Base-by-base conservation (phyloP, 2,888 invertebrate species). In the Cosmopolites sordidus region DNA sequence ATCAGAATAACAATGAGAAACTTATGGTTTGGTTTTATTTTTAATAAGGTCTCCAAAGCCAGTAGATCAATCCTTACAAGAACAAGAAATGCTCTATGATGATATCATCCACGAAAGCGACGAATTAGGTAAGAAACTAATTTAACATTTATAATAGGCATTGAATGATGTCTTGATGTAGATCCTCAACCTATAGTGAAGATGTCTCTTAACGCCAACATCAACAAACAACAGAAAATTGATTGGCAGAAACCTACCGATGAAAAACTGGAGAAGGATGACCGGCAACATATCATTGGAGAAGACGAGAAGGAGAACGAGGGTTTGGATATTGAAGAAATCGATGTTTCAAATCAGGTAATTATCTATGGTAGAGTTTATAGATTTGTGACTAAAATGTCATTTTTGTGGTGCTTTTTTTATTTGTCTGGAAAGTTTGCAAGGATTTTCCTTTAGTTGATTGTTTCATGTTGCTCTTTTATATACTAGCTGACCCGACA, bases 61-160 rank as follows among this genome's bases (percentile, higher is more conserved):
- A 2, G 54, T 60, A 6, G 60, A 60, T 16, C 58, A 62, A 49
- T 42, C 56, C 14, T 40, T 59, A 27, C 66, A 62, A 58, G 68
- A 65, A 56, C 69, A 64, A 47, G 62, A 62, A 18, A 45, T 58
- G 41, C 47, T 64, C 1, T 83, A 83, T 64, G 83, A 83, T 62
- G 83, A 83, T 64, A 79, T 83, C 29, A 79, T 83, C 51, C 81
- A 81, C 63, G 62, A 63, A 30, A 78, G 81, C 62, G 79, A 79
- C 16, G 80, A 79, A 12, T 58, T 56, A 76, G 58, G 73, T 71
- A 3, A 69, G 70, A 48, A 73, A 75, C 11, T 45, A 16, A 6
- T 18, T n/a, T n/a, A n/a, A n/a, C n/a, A n/a, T 27, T 27, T 6
- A 27, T 27, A 9, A 27, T 9, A 5, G 27, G 27, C 6, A 27